phyloP scores from a whole-genome alignment of 2,888 invertebrate genomes.

The Micropterix aruncella region DNA sequence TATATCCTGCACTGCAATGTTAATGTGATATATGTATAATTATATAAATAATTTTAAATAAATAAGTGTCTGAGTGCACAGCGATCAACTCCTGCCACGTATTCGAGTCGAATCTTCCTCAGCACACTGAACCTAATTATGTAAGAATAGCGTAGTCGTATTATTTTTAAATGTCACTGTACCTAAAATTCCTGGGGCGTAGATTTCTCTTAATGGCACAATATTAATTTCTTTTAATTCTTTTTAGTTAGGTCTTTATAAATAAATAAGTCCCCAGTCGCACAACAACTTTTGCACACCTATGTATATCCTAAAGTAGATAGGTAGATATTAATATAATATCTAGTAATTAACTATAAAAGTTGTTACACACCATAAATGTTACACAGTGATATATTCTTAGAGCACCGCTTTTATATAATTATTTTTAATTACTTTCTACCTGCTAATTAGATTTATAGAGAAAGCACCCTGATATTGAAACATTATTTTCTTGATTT shows the following conservation, averaged over 20 bases:
- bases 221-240: background rate
- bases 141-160: constrained; percentile 6
- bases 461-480: no score
- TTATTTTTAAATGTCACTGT: constrained; percentile 11
- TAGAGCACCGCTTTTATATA: background rate
- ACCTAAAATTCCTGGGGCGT: constrained; percentile 8
- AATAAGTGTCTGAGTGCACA: constrained; percentile 8
- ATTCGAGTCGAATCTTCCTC: no score
- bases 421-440: no score
- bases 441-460: no score
- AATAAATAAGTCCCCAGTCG: constrained; percentile 10
- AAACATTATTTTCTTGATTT: no score
- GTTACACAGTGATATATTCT: background rate
- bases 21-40: constrained; percentile 6
- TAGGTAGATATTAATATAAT: background rate
- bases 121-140: no score
- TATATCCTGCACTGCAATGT: constrained; percentile 9
- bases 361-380: background rate
- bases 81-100: constrained; percentile 12
- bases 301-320: constrained; percentile 1
- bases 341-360: background rate
- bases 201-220: background rate
- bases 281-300: constrained; percentile 13
- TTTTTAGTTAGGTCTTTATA: constrained; percentile 7
- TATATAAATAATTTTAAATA: constrained; percentile 4